Base-by-base conservation (phyloP, 2,888 invertebrate species). In the Drosophila rubida region DNA sequence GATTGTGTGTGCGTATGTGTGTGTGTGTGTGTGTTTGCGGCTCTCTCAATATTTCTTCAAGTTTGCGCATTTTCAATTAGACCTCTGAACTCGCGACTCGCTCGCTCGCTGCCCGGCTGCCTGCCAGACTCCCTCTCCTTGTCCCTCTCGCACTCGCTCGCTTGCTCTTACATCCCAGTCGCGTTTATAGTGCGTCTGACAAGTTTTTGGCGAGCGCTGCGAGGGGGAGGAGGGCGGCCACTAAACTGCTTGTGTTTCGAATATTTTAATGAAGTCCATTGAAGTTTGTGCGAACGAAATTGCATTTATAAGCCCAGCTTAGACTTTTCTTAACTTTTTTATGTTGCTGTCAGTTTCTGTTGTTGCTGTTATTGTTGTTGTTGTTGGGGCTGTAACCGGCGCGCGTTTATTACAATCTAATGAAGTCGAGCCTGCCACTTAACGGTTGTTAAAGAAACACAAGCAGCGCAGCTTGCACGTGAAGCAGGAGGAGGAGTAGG, bases 11-110 rank as follows among this genome's bases (percentile, higher is more conserved):
- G 19, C 45, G 25, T 25, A 6, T 16, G 16, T 49, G 11, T 49
- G 25, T 37, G 11, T 45, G n/a, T 22, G 8, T 53, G 19, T 53
- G 8, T 39, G 13, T 45, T 13, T 32, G 39, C 37, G 54, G 51
- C 22, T 79, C 80, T 80, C 81, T 84, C 85, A 84, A 83, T 83
- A 87, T 80, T 81, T 74, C 71, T 84, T 78, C 75, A 85, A 80
- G 75, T 87, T 74, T 75, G 76, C 85, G 80, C 81, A 90, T 89
- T 89, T 89, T 90, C 89, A 89, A 89, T 90, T 89, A 89, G 89
- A 89, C 89, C 89, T 89, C 87, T 89, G 90, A 88, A 84, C 90
- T 80, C 80, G 57, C 67, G 55, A 78, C 71, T 78, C 61, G 35
- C 35, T 35, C 13, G 75, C 68, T 35, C 35, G 75, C 68, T 16